Conservation (phyloP, 1,140 invertebrate genomes). For the Ips typographus region DNA sequence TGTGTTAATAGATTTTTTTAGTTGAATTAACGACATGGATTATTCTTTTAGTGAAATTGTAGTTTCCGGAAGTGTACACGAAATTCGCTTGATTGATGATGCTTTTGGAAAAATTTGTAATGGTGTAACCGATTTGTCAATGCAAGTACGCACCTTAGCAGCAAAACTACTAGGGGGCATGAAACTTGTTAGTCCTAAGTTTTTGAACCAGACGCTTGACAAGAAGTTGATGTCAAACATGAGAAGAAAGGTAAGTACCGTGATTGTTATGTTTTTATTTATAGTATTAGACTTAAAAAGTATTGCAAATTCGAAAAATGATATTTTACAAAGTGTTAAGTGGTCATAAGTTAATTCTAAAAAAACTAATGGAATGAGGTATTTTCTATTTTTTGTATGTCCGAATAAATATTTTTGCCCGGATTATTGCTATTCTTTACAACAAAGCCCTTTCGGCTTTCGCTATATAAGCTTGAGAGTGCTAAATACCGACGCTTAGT, state of each 20-base stretch:
- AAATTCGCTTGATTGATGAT: slow-evolving; percentile 89
- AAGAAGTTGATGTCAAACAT: slow-evolving; percentile 99
- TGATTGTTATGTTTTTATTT: not conserved
- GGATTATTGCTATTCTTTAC: too few relatives aligned
- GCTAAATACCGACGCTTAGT: too few relatives aligned
- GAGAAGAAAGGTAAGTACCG: slow-evolving; percentile 60
- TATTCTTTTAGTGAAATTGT: slow-evolving; percentile 59
- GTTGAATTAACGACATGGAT: slow-evolving; percentile 2
- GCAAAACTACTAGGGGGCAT: slow-evolving; percentile 83
- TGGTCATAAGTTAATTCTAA: not conserved
- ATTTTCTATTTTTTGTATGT: too few relatives aligned
- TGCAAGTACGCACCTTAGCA: slow-evolving; percentile 77
- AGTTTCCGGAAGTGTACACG: slow-evolving; percentile 68
- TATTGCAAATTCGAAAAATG: too few relatives aligned
- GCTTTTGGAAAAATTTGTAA: slow-evolving; percentile 95
- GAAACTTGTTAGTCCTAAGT: slow-evolving; percentile 82
- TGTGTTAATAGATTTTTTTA: slow-evolving; percentile 14
- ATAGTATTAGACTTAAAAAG: not conserved
- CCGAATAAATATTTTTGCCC: too few relatives aligned
- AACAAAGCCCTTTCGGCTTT: too few relatives aligned
- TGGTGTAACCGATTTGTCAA: slow-evolving; percentile 89
- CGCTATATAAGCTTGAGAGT: too few relatives aligned
- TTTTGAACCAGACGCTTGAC: slow-evolving; percentile 94
- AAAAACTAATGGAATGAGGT: too few relatives aligned
- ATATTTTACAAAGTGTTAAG: not conserved